Evolutionary conservation across 1,140 invertebrate genomes (phyloP).

Genomic region (Drosophila albomicans): DNA sequence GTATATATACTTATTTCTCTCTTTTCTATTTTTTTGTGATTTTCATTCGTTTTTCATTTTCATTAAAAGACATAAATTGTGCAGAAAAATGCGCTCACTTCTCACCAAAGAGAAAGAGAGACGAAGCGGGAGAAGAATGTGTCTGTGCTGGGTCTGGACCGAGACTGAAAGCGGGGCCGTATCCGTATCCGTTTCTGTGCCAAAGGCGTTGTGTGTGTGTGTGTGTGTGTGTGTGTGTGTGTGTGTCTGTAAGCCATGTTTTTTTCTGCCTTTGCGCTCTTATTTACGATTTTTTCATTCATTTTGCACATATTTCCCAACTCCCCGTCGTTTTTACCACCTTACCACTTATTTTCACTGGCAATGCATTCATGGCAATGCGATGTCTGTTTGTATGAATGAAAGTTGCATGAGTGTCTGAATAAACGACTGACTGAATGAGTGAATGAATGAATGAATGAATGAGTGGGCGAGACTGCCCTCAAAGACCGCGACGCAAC

Average conservation of each 20-base stretch:
- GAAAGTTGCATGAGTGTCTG: slow-evolving; percentile 77
- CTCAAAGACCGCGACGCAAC: slow-evolving; percentile 18
- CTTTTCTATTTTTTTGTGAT: slow-evolving; percentile 51
- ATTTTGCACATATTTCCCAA: slow-evolving; percentile 46
- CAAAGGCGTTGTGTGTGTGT: slow-evolving; percentile 45
- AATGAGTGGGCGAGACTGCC: slow-evolving; percentile 25
- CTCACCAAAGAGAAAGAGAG: slow-evolving; percentile 13
- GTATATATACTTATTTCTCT: slow-evolving; percentile 46
- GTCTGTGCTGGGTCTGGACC: slow-evolving; percentile 46
- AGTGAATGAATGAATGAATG: slow-evolving; percentile 70
- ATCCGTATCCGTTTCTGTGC: slow-evolving; percentile 34
- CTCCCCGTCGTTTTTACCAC: not conserved
- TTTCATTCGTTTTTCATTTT: slow-evolving; percentile 62
- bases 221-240: slow-evolving; percentile 22
- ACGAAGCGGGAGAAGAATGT: slow-evolving; percentile 48
- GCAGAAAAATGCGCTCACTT: slow-evolving; percentile 72
- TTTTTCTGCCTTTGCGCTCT: slow-evolving; percentile 80
- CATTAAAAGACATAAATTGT: slow-evolving; percentile 83
- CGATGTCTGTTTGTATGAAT: slow-evolving; percentile 67
- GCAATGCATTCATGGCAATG: slow-evolving; percentile 58
- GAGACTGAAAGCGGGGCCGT: slow-evolving; percentile 15
- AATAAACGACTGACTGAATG: slow-evolving; percentile 65
- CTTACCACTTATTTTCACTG: slow-evolving; percentile 37
- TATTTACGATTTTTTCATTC: slow-evolving; percentile 73
- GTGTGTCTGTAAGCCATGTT: slow-evolving; percentile 47